Conservation (phyloP, 2,113 vertebrate genomes). For the Eubucco bourcierii region DNA sequence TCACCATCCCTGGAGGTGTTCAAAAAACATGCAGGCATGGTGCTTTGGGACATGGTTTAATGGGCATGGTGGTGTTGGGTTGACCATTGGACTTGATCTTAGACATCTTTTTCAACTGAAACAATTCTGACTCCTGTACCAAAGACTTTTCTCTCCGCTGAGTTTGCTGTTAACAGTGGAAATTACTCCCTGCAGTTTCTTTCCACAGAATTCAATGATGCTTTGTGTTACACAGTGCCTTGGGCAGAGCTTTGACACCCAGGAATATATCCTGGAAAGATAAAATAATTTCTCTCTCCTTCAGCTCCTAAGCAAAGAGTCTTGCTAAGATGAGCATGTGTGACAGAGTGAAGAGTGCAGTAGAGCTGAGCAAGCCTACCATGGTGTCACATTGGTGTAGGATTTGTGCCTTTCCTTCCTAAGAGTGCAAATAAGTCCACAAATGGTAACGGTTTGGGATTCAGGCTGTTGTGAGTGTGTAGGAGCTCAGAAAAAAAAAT, state of each 20-base stretch:
- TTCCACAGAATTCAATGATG: neutral
- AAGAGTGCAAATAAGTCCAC: neutral
- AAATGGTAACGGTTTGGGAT: neutral
- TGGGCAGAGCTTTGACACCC: neutral
- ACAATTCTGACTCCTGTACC: neutral
- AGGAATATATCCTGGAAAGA: neutral
- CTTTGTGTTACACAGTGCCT: neutral
- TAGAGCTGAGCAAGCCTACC: neutral
- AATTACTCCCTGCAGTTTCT: neutral
- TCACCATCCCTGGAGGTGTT: too few relatives aligned
- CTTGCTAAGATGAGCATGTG: neutral
- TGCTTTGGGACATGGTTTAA: too few relatives aligned
- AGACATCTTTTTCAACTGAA: too few relatives aligned
- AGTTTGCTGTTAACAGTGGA: slow-evolving; percentile 29
- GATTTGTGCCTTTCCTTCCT: neutral
- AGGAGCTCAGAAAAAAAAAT: neutral
- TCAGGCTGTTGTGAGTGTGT: neutral
- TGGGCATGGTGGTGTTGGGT: too few relatives aligned
- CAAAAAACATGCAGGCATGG: too few relatives aligned
- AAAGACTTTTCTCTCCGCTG: neutral
- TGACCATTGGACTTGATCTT: too few relatives aligned
- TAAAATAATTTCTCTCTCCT: neutral
- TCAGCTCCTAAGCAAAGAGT: neutral
- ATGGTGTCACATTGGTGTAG: neutral
- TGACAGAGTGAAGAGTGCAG: neutral